phyloP scores from a whole-genome alignment of 2,797 vertebrate species.

The Notolepis coatsorum region DNA sequence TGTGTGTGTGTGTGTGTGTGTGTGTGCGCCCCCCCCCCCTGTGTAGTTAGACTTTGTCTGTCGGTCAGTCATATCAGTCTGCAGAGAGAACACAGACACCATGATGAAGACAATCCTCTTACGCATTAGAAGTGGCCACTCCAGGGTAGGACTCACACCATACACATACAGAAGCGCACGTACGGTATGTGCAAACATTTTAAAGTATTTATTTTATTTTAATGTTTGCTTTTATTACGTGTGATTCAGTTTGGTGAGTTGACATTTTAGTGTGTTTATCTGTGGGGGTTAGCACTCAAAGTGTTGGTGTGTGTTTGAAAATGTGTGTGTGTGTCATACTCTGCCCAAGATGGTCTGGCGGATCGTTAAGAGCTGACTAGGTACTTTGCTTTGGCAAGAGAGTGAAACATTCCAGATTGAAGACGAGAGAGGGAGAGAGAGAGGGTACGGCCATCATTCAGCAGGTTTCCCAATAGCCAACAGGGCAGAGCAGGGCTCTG shows the following conservation, averaged over 20 bases:
- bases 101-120: conserved; percentile 74
- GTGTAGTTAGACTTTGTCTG: conserved; percentile 21
- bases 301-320: not conserved
- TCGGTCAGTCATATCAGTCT: conserved; percentile 32
- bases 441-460: not conserved
- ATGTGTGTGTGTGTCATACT: not conserved
- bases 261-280: not conserved
- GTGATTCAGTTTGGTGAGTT: conserved; percentile 7
- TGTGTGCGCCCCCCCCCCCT: too few species aligned
- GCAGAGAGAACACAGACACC: conserved; percentile 30
- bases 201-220: too few species aligned
- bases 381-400: conserved; percentile 25
- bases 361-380: conserved; percentile 8
- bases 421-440: not conserved
- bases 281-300: conserved; percentile 5
- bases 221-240: not conserved
- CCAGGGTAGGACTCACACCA: conserved; percentile 55
- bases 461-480: not conserved
- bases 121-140: conserved; percentile 50
- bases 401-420: not conserved
- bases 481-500: not conserved
- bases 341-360: not conserved
- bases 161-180: not conserved
- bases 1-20: conserved; percentile 17
- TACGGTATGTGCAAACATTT: not conserved